Conservation (phyloP, 2,888 invertebrate species). For the Leptinotarsa haldemani region DNA sequence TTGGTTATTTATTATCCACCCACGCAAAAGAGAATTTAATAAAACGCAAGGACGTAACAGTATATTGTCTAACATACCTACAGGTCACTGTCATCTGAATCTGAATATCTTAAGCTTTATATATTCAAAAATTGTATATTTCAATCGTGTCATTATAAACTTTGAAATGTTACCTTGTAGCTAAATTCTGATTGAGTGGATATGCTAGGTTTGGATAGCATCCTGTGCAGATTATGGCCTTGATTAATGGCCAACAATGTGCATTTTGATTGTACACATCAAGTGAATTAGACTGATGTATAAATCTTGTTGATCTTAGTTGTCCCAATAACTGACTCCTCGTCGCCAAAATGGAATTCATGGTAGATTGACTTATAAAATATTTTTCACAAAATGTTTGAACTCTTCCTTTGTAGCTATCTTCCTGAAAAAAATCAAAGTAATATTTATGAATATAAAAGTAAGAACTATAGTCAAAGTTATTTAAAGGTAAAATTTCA, state of each 20-base stretch:
- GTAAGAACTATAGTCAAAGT: too few species aligned
- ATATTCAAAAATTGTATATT: too few species aligned
- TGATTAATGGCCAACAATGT: conserved; percentile 90
- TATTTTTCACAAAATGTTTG: conserved; percentile 80
- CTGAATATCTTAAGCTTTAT: too few species aligned
- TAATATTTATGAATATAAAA: conserved; percentile 1
- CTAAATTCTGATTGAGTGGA: conserved; percentile 54
- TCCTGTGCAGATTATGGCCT: conserved; percentile 88
- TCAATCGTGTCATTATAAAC: too few species aligned
- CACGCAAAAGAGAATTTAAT: too few species aligned
- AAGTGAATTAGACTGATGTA: conserved; percentile 75
- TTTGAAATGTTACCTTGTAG: conserved; percentile 64
- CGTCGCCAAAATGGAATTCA: conserved; percentile 91
- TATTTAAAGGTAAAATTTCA: too few species aligned
- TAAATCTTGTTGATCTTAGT: conserved; percentile 79
- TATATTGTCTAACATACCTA: too few species aligned
- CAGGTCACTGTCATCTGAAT: too few species aligned
- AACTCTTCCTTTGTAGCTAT: conserved; percentile 73
- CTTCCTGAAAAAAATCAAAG: conserved; percentile 63
- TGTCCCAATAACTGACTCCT: conserved; percentile 86
- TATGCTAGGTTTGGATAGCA: conserved; percentile 88
- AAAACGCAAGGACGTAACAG: too few species aligned
- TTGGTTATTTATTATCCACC: too few species aligned
- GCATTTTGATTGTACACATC: conserved; percentile 86
- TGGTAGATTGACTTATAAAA: conserved; percentile 81